Conservation (phyloP, 2,113 vertebrate species). For the Micromys minutus region DNA sequence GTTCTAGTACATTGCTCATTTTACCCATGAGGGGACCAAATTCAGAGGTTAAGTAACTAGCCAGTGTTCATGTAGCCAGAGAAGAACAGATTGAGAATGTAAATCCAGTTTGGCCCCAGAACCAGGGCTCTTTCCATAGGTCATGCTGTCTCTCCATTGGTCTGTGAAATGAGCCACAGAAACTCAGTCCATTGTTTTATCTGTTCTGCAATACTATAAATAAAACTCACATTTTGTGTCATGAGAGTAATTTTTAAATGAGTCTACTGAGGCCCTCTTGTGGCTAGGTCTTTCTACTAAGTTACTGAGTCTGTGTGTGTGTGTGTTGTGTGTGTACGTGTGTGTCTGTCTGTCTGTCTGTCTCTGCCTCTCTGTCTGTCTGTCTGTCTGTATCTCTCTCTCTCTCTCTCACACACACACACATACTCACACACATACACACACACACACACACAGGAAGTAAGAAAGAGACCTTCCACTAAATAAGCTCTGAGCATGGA, state of each 20-base stretch:
- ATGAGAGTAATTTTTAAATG: conserved; percentile 43
- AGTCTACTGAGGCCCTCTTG: conserved; percentile 50
- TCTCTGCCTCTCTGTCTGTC: too few species aligned
- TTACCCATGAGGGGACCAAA: conserved; percentile 36
- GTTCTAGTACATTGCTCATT: conserved; percentile 54
- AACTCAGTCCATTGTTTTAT: conserved; percentile 47
- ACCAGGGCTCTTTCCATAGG: conserved; percentile 8
- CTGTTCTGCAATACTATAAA: conserved; percentile 53
- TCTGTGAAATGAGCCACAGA: conserved; percentile 53
- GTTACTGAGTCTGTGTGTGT: background rate
- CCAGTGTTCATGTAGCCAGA: conserved; percentile 28
- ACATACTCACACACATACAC: background rate
- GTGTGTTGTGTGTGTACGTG: too few species aligned
- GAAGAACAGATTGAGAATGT: background rate
- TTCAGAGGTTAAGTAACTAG: conserved; percentile 62
- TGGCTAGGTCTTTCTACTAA: conserved; percentile 22
- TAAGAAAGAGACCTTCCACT: background rate
- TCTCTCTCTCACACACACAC: background rate
- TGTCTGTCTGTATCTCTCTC: too few species aligned
- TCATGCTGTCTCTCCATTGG: conserved; percentile 11
- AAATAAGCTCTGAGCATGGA: background rate
- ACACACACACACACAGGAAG: background rate
- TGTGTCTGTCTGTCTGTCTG: background rate
- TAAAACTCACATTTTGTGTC: conserved; percentile 41
- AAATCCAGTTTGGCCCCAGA: conserved; percentile 33